Base-by-base conservation (phyloP, 2,797 vertebrate species). In the Anas bahamensis region DNA sequence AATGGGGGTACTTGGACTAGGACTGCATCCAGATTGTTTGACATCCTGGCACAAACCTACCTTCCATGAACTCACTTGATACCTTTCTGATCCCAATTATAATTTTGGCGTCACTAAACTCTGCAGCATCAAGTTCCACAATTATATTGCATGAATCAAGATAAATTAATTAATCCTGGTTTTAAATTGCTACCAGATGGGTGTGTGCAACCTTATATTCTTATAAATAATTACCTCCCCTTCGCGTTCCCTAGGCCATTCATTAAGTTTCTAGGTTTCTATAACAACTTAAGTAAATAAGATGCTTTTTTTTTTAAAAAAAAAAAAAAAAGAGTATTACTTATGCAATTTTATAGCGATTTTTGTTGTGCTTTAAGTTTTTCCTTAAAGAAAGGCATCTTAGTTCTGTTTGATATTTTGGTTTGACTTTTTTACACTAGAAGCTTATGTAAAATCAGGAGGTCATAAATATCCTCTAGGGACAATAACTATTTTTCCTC, bases 111-210 rank as follows among this genome's bases (percentile, higher is more conserved):
- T 60, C 70, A 78, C 14, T 52, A 89, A 93, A 78, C 28, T 33
- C 70, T 53, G 22, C 35, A 23, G 63, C 22, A 63, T 82, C 35
- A 70, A 78, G n/a, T 70, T 88, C 46, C 52, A 88, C 18, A 81
- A 75, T 52, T 63, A 35, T 19, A 48, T 2, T 56, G 46, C 66
- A 75, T 26, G 17, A 88, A 78, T 46, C 46, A 61, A 78, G 79
- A 93, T 14, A 89, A 89, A 65, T 39, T 46, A 90, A 96, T 80
- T 86, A 66, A 52, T 86, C 70, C 52, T 59, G 35, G 0, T 83
- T 89, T 61, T 55, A 81, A 91, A 92, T 31, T 92, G 22, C 48
- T 83, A 72, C 55, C 86, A 91, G 76, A 91, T 75, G 66, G 60
- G 39, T 59, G 35, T 28, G 11, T 60, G 39, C 31, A 78, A 68